Conservation (phyloP, 2,797 vertebrate genomes). For the Sardinella longiceps region DNA sequence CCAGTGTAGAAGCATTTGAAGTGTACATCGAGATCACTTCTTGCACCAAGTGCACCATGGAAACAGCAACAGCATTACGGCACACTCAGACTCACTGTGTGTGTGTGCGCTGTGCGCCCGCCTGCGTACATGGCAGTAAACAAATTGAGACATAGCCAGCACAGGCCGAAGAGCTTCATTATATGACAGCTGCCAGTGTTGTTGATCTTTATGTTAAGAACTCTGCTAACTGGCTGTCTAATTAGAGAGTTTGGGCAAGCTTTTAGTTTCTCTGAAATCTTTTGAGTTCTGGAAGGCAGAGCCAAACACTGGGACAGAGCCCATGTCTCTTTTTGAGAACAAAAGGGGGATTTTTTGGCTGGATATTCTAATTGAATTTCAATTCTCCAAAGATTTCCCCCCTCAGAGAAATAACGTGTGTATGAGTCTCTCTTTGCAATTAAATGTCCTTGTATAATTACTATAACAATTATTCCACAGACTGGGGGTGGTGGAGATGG, state of each 20-base stretch:
- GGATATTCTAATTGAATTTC: slow-evolving; percentile 71
- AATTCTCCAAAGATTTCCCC: slow-evolving; percentile 63
- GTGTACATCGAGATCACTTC: not conserved
- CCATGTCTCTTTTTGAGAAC: slow-evolving; percentile 14
- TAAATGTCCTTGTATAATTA: slow-evolving; percentile 73
- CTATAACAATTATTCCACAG: slow-evolving; percentile 45
- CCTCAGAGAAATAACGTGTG: slow-evolving; percentile 67
- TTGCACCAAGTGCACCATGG: not conserved
- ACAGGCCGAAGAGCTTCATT: not conserved
- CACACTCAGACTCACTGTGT: not conserved
- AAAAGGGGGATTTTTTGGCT: slow-evolving; percentile 60
- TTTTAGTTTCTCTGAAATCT: not conserved
- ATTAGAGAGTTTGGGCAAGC: not conserved
- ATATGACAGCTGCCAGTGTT: not conserved
- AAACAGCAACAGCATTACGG: not conserved
- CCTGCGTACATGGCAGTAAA: not conserved
- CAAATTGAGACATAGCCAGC: not conserved
- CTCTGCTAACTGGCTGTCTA: not conserved
- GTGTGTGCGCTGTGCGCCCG: not conserved
- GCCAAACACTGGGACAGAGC: not conserved
- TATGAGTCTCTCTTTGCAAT: slow-evolving; percentile 68
- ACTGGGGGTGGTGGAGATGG: not conserved
- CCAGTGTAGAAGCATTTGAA: not conserved
- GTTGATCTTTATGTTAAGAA: not conserved
- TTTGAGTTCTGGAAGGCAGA: not conserved